Conservation (phyloP, 2,888 invertebrate genomes). For the Eupithecia pulchellata region DNA sequence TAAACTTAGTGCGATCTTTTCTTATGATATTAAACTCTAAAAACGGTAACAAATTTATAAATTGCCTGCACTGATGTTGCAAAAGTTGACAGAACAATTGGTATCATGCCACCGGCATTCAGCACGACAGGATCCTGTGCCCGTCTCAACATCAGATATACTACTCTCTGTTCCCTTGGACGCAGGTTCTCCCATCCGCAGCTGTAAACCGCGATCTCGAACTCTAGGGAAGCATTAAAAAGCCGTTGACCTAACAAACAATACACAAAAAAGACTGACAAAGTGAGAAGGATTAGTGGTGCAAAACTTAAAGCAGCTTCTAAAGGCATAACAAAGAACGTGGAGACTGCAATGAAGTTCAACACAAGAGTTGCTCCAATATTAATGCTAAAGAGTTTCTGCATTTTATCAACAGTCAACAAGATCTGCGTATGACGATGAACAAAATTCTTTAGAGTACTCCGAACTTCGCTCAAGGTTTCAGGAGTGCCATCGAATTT, state of each 20-base stretch:
- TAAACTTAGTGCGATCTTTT: too few species aligned
- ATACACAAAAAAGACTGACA: slow-evolving; percentile 56
- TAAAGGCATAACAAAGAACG: slow-evolving; percentile 55
- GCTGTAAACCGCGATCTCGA: slow-evolving; percentile 55
- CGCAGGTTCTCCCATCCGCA: slow-evolving; percentile 60
- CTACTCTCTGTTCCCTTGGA: slow-evolving; percentile 46
- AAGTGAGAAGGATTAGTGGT: slow-evolving; percentile 49
- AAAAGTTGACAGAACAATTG: slow-evolving; percentile 56
- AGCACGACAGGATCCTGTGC: slow-evolving; percentile 57
- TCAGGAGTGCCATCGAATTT: slow-evolving; percentile 34
- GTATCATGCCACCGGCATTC: slow-evolving; percentile 53
- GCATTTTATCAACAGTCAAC: slow-evolving; percentile 49
- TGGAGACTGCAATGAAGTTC: slow-evolving; percentile 50
- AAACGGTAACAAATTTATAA: slow-evolving; percentile 58
- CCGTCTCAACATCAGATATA: slow-evolving; percentile 54
- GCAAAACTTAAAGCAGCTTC: slow-evolving; percentile 50
- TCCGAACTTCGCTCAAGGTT: slow-evolving; percentile 33
- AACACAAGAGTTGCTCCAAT: slow-evolving; percentile 52
- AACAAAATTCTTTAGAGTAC: slow-evolving; percentile 46
- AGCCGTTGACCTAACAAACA: slow-evolving; percentile 58
- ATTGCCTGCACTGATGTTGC: slow-evolving; percentile 54
- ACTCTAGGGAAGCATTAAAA: slow-evolving; percentile 55
- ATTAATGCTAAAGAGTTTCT: slow-evolving; percentile 48
- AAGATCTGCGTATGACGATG: slow-evolving; percentile 49
- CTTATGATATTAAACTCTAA: slow-evolving; percentile 48